Evolutionary conservation across 1,140 invertebrate genomes (phyloP), one percentile per base, ranked within the genome.

Genomic region (Euura lappo): DNA sequence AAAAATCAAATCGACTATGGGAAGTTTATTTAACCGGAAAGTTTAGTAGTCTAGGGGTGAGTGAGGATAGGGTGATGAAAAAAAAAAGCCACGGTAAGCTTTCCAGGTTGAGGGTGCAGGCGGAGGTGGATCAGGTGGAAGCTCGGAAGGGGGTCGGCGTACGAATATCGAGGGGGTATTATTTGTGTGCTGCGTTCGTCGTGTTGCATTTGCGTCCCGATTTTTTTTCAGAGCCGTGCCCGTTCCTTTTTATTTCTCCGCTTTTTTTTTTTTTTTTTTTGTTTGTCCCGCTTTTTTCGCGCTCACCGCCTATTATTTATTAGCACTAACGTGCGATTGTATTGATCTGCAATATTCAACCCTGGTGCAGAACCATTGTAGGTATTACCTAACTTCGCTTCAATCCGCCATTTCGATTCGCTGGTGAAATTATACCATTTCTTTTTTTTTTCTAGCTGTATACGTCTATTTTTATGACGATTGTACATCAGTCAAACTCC

Each of bases 301-400:
- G 85, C 84, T 86, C 85, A 82, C 85, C 84, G 86, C 84, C 86
- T 88, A 88, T 88, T 87, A 87, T 88, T 88, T 88, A 88, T 87
- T 88, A 87, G 86, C 86, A 87, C 86, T 88, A 88, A 88, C 86
- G 86, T 87, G 85, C 86, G 87, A 88, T 88, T 87, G 86, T 87
- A 87, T 88, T 87, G 86, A 88, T 88, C 86, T 87, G 86, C 86
- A 83, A 87, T 87, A 87, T 84, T 86, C 83, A 84, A 85, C 28
- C 69, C 82, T 82, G 28, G 28, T 28, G 51, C 3, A 6, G 8
- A 8, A n/a, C 51, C 3, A n/a, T 60, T 60, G 51, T 60, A 11
- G 28, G 51, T 60, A 60, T 60, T 60, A 60, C 51, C 51, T 60
- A 11, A 4, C 8, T 60, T 60, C 3, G 51, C 51, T 60, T 60